A percentile compares a stretch with the other conserved stretches of the same genome.
These are phyloP conservation scores for Platyscapa corneri DNA, from an alignment of 1,140 invertebrate genomes.

Conservation along the genomic window DNA sequence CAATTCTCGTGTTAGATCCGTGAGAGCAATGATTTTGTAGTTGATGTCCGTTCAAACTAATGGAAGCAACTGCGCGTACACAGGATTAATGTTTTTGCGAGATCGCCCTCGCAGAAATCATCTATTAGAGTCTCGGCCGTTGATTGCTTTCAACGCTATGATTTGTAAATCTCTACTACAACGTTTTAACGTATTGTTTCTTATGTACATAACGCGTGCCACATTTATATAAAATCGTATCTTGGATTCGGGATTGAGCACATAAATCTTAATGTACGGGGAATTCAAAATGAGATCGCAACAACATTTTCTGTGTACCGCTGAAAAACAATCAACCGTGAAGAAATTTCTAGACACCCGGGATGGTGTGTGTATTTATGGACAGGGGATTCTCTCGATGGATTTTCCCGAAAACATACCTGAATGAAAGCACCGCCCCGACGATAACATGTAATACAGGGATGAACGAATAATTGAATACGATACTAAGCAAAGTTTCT, in stretches of 20 bases:
- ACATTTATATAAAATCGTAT: too few relatives aligned
- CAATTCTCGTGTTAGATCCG: background rate
- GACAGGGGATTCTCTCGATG: background rate
- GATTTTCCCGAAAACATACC: constrained; percentile 3
- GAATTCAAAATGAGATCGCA: background rate
- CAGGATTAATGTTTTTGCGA: background rate
- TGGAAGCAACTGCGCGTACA: background rate
- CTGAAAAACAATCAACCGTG: background rate
- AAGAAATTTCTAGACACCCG: background rate
- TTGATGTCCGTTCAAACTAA: background rate
- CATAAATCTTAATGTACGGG: background rate
- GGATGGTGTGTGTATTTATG: constrained; percentile 6
- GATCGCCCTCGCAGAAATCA: background rate
- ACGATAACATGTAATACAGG: constrained; percentile 20
- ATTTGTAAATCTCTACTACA: too few relatives aligned
- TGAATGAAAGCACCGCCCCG: background rate
- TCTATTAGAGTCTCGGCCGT: background rate
- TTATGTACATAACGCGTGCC: too few relatives aligned
- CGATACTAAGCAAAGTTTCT: constrained; percentile 40
- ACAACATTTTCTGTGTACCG: constrained; percentile 32
- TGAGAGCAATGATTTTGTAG: background rate
- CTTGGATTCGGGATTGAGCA: background rate
- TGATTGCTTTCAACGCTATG: background rate
- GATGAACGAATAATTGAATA: constrained; percentile 18
- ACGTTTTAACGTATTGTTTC: too few relatives aligned